Conservation (phyloP, 2,797 vertebrate species). For the Molossus molossus region DNA sequence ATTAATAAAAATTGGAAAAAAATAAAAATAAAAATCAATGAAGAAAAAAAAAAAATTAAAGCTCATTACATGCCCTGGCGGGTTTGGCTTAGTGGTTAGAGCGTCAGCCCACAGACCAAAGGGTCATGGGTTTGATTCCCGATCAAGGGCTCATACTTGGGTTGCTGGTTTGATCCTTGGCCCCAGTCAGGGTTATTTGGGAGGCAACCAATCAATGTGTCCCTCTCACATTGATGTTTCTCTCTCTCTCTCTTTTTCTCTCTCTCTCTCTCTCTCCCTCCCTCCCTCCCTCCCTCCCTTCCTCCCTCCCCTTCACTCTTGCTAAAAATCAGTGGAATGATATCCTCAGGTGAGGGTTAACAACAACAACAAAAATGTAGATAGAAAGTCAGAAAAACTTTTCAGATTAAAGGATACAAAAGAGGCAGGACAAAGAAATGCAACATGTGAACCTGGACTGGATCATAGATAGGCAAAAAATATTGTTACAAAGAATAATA, state of each 20-base stretch:
- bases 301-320: too few species aligned
- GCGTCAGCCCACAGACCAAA: neutral
- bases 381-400: conserved; percentile 46
- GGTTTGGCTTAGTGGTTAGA: neutral
- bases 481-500: neutral
- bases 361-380: conserved; percentile 15
- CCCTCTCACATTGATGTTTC: neutral
- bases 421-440: conserved; percentile 39
- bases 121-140: neutral
- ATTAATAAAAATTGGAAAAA: too few species aligned
- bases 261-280: neutral
- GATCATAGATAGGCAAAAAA: conserved; percentile 2
- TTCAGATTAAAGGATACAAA: conserved; percentile 31
- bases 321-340: too few species aligned
- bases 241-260: neutral
- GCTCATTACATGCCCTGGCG: neutral
- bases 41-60: too few species aligned
- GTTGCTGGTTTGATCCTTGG: too few species aligned
- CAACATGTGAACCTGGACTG: conserved; percentile 6
- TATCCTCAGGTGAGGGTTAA: too few species aligned
- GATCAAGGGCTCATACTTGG: neutral
- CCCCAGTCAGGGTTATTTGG: too few species aligned
- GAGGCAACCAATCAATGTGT: too few species aligned
- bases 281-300: neutral
- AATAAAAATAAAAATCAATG: too few species aligned